Conservation (phyloP, 1,140 invertebrate genomes). For the Harpegnathos saltator region DNA sequence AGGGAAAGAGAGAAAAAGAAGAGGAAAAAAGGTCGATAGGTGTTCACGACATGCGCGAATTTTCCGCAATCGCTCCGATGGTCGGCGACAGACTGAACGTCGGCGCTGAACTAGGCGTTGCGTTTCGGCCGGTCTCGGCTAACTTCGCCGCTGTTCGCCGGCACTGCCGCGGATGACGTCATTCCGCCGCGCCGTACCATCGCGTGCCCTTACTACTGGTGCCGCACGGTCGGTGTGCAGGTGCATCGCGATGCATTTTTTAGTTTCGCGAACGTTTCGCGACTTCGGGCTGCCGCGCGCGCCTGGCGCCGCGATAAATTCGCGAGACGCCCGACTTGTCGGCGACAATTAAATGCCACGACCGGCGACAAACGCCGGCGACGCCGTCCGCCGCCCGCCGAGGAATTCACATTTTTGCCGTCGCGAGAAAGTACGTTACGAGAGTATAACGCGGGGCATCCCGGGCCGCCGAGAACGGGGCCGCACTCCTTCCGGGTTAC, state of each 20-base stretch:
- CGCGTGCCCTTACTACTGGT: conserved; percentile 84
- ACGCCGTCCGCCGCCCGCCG: background rate
- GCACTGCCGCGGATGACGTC: conserved; percentile 64
- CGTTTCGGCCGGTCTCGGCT: conserved; percentile 60
- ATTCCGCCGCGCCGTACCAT: conserved; percentile 80
- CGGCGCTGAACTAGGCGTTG: conserved; percentile 46
- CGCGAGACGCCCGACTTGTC: conserved; percentile 44
- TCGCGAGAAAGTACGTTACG: background rate
- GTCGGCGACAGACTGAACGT: conserved; percentile 79
- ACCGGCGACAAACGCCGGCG: background rate
- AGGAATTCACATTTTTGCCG: conserved; percentile 20
- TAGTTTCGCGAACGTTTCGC: conserved; percentile 26
- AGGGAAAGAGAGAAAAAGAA: conserved; percentile 5
- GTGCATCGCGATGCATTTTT: conserved; percentile 71
- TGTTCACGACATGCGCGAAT: conserved; percentile 2
- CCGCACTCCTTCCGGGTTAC: no score
- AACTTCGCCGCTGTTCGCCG: conserved; percentile 59
- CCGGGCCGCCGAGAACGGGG: background rate
- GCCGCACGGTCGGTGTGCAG: conserved; percentile 77
- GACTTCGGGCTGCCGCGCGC: conserved; percentile 11
- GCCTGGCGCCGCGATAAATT: conserved; percentile 54
- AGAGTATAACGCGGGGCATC: background rate
- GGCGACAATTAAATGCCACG: conserved; percentile 33
- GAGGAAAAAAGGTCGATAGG: background rate
- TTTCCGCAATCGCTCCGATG: conserved; percentile 59